A percentile compares a stretch with the other conserved stretches of the same genome.
phyloP scores from a whole-genome alignment of 2,888 invertebrate genomes.

The Aethes cnicana region DNA sequence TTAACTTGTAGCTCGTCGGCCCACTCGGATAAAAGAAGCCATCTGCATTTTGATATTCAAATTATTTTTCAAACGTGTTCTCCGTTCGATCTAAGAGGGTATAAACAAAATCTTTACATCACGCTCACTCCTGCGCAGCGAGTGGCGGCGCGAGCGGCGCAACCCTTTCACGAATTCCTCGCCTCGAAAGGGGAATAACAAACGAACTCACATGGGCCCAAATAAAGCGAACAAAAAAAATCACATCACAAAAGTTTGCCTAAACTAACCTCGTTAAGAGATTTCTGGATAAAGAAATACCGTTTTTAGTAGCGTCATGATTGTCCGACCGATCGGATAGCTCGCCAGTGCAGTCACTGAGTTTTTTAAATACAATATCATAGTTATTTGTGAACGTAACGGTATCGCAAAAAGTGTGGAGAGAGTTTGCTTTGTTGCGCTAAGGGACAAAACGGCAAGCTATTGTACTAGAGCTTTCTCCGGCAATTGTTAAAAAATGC shows the following conservation, averaged over 20 bases:
- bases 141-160: slow-evolving; percentile 54
- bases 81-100: slow-evolving; percentile 56
- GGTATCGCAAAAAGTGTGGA: slow-evolving; percentile 58
- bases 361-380: slow-evolving; percentile 40
- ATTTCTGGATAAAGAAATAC: slow-evolving; percentile 81
- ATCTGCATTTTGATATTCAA: slow-evolving; percentile 82
- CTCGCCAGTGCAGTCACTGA: slow-evolving; percentile 63
- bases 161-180: slow-evolving; percentile 59
- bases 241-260: slow-evolving; percentile 81
- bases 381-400: slow-evolving; percentile 37
- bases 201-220: slow-evolving; percentile 72
- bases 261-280: slow-evolving; percentile 82
- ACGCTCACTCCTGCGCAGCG: slow-evolving; percentile 76
- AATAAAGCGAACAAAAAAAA: slow-evolving; percentile 75
- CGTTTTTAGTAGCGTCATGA: slow-evolving; percentile 81
- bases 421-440: slow-evolving; percentile 68
- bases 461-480: slow-evolving; percentile 74
- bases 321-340: slow-evolving; percentile 78
- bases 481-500: slow-evolving; percentile 65
- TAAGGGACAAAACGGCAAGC: slow-evolving; percentile 54
- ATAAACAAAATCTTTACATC: slow-evolving; percentile 64
- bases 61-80: slow-evolving; percentile 80
- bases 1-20: slow-evolving; percentile 77
- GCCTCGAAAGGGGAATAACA: slow-evolving; percentile 66
- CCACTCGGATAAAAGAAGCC: slow-evolving; percentile 76